A percentile compares a stretch with the other conserved stretches of the same genome.
phyloP scores from a whole-genome alignment of 2,113 vertebrate genomes.

The Dascyllus trimaculatus region DNA sequence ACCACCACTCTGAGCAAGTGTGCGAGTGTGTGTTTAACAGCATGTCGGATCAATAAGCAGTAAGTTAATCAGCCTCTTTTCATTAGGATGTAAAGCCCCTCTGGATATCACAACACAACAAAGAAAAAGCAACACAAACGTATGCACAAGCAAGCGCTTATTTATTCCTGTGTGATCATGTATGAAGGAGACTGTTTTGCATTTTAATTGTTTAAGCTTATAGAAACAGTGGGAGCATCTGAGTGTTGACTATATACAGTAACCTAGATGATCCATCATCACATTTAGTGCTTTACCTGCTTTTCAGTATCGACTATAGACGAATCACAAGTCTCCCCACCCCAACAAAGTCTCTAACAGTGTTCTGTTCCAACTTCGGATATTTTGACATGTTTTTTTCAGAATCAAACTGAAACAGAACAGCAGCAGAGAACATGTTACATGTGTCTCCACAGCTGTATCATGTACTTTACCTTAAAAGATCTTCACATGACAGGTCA shows the following conservation, averaged over 20 bases:
- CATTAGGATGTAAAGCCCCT: slow-evolving; percentile 6
- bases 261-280: background rate
- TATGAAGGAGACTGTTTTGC: slow-evolving; percentile 8
- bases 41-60: slow-evolving; percentile 26
- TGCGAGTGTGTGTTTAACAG: slow-evolving; percentile 4
- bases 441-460: background rate
- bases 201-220: background rate
- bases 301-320: background rate
- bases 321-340: too few relatives aligned
- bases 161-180: background rate
- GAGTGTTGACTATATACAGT: background rate
- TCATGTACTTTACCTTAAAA: background rate
- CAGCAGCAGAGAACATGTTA: background rate
- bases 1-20: background rate
- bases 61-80: slow-evolving; percentile 24
- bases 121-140: background rate
- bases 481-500: slow-evolving; percentile 1
- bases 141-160: background rate
- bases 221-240: background rate
- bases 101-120: background rate
- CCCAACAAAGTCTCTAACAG: too few relatives aligned
- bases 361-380: too few relatives aligned
- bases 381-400: background rate
- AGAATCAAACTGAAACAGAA: background rate
- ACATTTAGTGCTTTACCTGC: background rate